A percentile compares a stretch with the other conserved stretches of the same genome.
Conservation (phyloP, 2,113 vertebrate genomes). For the Atrichornis clamosus region DNA sequence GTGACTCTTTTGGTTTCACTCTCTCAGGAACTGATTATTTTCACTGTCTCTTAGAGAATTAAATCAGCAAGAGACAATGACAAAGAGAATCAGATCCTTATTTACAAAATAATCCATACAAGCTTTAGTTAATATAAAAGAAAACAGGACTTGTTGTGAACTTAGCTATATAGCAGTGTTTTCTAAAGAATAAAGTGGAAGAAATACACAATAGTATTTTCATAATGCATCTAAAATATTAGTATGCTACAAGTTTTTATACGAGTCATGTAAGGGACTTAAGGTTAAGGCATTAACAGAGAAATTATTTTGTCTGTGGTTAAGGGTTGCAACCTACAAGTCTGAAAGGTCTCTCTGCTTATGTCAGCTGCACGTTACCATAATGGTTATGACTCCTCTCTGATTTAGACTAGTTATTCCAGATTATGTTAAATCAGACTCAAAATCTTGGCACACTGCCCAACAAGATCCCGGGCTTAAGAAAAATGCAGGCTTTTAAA, state of each 20-base stretch:
- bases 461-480: background rate
- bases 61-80: background rate
- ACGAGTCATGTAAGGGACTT: background rate
- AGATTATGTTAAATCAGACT: background rate
- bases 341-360: background rate
- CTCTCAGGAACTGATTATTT: background rate
- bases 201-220: background rate
- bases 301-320: background rate
- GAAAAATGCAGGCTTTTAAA: background rate
- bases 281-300: background rate
- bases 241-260: background rate
- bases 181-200: background rate
- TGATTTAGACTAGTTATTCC: background rate
- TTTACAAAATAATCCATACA: background rate
- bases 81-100: background rate
- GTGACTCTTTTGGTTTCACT: background rate
- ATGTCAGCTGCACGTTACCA: background rate
- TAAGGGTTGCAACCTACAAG: background rate
- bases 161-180: background rate
- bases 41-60: background rate
- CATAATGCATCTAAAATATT: background rate
- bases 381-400: background rate
- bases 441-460: background rate
- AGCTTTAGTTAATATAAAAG: background rate
- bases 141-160: background rate